phyloP scores from a whole-genome alignment of 1,140 invertebrate genomes.

The Neodiprion virginianus region DNA sequence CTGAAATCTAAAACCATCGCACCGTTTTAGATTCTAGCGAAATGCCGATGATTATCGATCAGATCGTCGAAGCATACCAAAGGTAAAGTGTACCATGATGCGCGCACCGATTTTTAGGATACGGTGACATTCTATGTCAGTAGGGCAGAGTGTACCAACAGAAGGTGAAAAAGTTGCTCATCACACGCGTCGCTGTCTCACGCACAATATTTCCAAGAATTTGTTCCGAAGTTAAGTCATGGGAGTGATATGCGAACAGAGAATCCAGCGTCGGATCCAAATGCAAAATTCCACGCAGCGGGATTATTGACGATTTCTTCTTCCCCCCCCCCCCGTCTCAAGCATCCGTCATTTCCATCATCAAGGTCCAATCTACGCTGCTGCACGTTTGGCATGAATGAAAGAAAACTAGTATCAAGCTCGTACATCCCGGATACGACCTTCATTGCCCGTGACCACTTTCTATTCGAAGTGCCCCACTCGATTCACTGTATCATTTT shows the following conservation, averaged over 20 bases:
- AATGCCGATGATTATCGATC: too few relatives aligned
- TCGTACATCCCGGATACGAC: conserved; percentile 55
- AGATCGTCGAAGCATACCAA: not conserved
- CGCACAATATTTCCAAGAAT: not conserved
- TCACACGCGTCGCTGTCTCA: not conserved
- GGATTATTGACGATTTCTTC: not conserved
- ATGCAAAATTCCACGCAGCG: not conserved
- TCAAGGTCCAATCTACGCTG: too few relatives aligned
- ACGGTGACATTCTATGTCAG: not conserved
- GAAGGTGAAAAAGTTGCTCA: too few relatives aligned
- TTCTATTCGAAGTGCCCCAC: conserved; percentile 53
- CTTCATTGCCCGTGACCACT: conserved; percentile 51
- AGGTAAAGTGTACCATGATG: not conserved
- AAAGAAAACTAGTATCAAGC: conserved; percentile 46
- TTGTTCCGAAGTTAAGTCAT: not conserved
- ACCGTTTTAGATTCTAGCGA: too few relatives aligned
- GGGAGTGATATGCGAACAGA: not conserved
- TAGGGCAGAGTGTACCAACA: not conserved
- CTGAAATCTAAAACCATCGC: too few relatives aligned
- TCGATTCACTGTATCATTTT: conserved; percentile 27
- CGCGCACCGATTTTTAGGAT: not conserved
- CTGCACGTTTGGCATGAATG: conserved; percentile 39
- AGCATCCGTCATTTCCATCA: too few relatives aligned
- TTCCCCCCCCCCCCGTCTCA: too few relatives aligned
- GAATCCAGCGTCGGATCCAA: not conserved